Base-by-base conservation (phyloP, 2,797 vertebrate species). In the Kryptolebias ocellatus region DNA sequence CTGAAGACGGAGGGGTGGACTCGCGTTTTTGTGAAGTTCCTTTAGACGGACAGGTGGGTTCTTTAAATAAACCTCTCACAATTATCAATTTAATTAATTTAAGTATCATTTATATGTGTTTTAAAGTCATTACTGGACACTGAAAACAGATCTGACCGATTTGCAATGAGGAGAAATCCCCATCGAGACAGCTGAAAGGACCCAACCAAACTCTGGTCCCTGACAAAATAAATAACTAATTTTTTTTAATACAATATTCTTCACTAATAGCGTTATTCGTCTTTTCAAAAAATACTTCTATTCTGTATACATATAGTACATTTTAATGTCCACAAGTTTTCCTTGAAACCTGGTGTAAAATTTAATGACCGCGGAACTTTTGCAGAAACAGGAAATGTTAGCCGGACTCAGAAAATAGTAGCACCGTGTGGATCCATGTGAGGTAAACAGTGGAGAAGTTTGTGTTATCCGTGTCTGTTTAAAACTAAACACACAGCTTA, bases 381-480 rank as follows among this genome's bases (percentile, higher is more conserved):
- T 29, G 20, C 8, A 8, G 8, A 2, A 2, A 8, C 2, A 1
- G 66, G 56, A 75, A 0, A 6, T 14, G 37, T 42, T 5, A 5
- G 5, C 57, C 78, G 86, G 80, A 80, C 68, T 3, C n/a, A 47
- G 27, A 76, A 64, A 2, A 27, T 0, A 0, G 85, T 55, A 18
- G 78, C 87, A 83, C 86, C 39, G 4, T 16, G n/a, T 76, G 76
- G 47, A 70, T 62, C 72, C 91, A 87, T 89, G 91, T 89, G 90
- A 88, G 88, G 79, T 90, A 83, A 84, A 85, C 57, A 80, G 63
- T 73, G 54, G 47, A 20, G 44, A 16, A 0, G 3, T 47, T 68
- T 8, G 5, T 72, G 20, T 0, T 4, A 53, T 72, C 74, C 62
- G n/a, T 51, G 10, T 45, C 9, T 9, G 5, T 62, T 0, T 24